Conservation (phyloP, 2,888 invertebrate genomes). For the Thalpophila matura region DNA sequence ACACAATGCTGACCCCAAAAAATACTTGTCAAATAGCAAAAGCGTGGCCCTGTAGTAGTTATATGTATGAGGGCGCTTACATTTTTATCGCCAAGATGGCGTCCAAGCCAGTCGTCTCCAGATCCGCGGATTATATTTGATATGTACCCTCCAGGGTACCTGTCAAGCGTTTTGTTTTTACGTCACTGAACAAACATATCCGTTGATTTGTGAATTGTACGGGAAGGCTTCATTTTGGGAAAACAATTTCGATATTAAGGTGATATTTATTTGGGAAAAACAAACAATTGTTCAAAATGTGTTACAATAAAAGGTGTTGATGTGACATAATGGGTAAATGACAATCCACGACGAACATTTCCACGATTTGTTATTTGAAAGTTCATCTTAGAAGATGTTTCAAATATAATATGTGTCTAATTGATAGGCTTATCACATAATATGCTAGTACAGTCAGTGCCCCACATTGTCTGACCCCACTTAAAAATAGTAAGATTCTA, state of each 20-base stretch:
- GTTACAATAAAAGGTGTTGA: too few species aligned
- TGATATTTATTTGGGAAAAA: not conserved
- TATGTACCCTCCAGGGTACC: conserved; percentile 46
- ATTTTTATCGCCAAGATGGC: conserved; percentile 66
- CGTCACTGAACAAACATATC: conserved; percentile 46
- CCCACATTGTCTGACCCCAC: too few species aligned
- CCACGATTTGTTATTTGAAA: too few species aligned
- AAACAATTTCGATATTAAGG: not conserved
- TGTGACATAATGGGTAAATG: too few species aligned
- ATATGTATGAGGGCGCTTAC: conserved; percentile 58
- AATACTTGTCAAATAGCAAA: conserved; percentile 13
- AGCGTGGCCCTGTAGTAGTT: conserved; percentile 30
- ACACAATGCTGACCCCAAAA: conserved; percentile 9
- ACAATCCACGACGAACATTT: too few species aligned
- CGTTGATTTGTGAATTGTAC: conserved; percentile 32
- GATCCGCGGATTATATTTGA: conserved; percentile 56
- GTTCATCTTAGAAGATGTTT: too few species aligned
- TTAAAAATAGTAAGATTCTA: too few species aligned
- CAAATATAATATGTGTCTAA: too few species aligned
- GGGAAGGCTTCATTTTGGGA: conserved; percentile 1
- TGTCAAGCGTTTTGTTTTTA: conserved; percentile 55
- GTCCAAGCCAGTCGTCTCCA: conserved; percentile 32
- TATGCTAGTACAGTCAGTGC: too few species aligned
- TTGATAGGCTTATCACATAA: too few species aligned
- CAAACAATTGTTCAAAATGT: too few species aligned